Evolutionary conservation across 2,888 invertebrate genomes (phyloP).

Genomic region (Morinoia aosen): DNA sequence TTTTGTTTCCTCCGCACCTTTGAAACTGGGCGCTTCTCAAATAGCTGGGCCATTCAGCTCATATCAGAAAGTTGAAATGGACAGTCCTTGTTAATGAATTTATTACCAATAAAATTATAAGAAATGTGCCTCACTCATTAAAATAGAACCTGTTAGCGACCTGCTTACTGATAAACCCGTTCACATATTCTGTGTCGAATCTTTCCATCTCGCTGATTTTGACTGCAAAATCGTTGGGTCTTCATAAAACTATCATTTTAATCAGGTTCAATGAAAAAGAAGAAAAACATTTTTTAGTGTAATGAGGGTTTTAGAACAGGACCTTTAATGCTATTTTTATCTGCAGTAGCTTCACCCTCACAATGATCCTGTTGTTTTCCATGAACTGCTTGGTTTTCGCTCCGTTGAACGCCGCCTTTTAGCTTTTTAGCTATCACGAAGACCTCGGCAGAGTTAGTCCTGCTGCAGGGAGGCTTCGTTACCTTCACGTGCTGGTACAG

Average conservation of each 20-base stretch:
- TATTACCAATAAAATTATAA: too few relatives aligned
- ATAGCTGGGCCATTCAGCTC: too few relatives aligned
- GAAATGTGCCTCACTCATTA: too few relatives aligned
- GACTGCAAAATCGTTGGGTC: too few relatives aligned
- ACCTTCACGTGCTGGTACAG: slow-evolving; percentile 56
- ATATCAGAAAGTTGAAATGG: too few relatives aligned
- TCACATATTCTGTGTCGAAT: background rate
- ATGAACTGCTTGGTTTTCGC: background rate
- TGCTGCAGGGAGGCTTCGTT: slow-evolving; percentile 60
- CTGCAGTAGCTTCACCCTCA: background rate
- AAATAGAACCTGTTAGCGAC: too few relatives aligned
- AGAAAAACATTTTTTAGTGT: background rate
- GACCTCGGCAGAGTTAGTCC: slow-evolving; percentile 60
- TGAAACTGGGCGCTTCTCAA: too few relatives aligned
- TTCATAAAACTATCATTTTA: too few relatives aligned
- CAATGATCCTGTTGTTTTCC: background rate
- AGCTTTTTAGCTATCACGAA: slow-evolving; percentile 2
- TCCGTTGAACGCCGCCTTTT: background rate
- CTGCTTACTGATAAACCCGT: too few relatives aligned
- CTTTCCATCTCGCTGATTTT: background rate
- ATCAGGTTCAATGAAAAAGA: too few relatives aligned
- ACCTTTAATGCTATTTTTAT: background rate
- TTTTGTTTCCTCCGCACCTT: too few relatives aligned
- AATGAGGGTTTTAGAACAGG: background rate
- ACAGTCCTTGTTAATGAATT: too few relatives aligned